Evolutionary conservation across 2,797 vertebrate species (phyloP).

Genomic region (Okamejei kenojei): DNA sequence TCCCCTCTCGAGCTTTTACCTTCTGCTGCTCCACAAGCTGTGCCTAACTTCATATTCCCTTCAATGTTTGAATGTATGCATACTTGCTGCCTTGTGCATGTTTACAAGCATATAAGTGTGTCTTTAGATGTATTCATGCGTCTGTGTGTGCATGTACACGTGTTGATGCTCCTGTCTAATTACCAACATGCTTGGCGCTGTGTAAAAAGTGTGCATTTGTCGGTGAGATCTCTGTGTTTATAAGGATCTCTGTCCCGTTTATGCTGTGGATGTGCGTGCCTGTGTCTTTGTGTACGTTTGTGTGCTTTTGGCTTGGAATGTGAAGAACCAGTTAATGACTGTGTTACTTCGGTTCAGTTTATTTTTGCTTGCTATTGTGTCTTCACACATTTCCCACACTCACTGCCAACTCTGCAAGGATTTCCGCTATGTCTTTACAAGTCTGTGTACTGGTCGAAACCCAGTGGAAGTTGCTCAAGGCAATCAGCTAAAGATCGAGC

Average conservation of each 20-base stretch:
- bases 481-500: not conserved
- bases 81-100: too few relatives aligned
- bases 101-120: not conserved
- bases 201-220: not conserved
- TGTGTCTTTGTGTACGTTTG: not conserved
- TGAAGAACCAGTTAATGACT: not conserved
- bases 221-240: not conserved
- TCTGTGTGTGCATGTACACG: not conserved
- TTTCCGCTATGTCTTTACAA: not conserved
- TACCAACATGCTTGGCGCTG: too few relatives aligned
- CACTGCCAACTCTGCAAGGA: not conserved
- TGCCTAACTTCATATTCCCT: not conserved
- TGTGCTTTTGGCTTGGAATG: not conserved
- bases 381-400: conserved; percentile 31
- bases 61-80: not conserved
- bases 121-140: not conserved
- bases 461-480: not conserved
- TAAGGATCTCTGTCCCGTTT: not conserved
- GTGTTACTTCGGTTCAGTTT: not conserved
- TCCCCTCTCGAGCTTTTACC: not conserved
- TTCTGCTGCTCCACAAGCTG: not conserved
- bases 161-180: not conserved
- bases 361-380: conserved; percentile 25
- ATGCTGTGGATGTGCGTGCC: not conserved
- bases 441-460: not conserved